These are phyloP conservation scores for Trilocha varians DNA, from an alignment of 2,888 invertebrate species.

Conservation along the genomic window DNA sequence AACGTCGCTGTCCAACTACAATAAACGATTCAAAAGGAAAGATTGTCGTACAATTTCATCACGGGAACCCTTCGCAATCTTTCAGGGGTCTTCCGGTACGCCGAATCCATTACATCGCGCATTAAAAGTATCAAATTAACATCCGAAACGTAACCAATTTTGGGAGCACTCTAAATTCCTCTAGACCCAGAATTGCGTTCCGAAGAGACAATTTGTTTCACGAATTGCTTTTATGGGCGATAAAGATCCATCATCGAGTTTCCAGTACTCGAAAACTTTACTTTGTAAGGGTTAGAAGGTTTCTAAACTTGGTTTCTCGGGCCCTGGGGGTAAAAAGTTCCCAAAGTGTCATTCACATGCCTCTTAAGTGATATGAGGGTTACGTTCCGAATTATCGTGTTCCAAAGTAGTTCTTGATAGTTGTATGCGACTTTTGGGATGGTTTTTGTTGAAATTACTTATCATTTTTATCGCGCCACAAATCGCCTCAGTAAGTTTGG, in stretches of 20 bases:
- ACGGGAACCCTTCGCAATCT: background rate
- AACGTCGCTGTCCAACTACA: no score
- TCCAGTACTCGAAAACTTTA: slow-evolving; percentile 7
- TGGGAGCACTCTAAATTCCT: background rate
- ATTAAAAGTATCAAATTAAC: background rate
- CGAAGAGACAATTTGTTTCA: slow-evolving; percentile 4
- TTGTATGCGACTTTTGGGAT: background rate
- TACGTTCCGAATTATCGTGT: slow-evolving; percentile 1
- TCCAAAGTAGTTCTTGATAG: background rate
- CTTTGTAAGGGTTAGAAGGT: slow-evolving; percentile 7
- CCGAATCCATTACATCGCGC: background rate
- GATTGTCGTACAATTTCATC: background rate
- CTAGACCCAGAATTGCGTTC: slow-evolving; percentile 1
- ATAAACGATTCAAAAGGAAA: background rate
- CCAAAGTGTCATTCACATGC: slow-evolving; percentile 8
- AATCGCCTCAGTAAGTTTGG: no score
- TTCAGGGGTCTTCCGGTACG: background rate
- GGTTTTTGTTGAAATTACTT: background rate
- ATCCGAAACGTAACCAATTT: background rate
- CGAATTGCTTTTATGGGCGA: slow-evolving; percentile 5
- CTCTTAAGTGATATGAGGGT: background rate
- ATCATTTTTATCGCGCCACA: background rate
- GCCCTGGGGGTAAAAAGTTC: slow-evolving; percentile 7
- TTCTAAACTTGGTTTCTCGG: slow-evolving; percentile 4
- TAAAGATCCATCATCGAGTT: slow-evolving; percentile 7